phyloP scores from a whole-genome alignment of 2,888 invertebrate genomes.

The Spatulosminthurus flaviceps region DNA sequence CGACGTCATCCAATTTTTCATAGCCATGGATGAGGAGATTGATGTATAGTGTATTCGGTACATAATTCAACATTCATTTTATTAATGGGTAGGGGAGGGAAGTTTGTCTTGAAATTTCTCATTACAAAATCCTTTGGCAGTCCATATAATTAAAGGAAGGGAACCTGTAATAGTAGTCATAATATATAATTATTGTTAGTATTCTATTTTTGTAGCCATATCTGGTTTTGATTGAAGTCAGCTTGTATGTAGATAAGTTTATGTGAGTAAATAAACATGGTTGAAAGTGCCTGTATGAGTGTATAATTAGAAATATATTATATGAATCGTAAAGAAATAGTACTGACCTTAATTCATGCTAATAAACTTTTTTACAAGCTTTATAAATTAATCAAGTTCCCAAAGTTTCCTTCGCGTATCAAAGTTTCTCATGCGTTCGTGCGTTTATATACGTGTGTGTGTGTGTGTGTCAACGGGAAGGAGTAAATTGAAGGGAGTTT shows the following conservation, averaged over 20 bases:
- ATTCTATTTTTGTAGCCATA: background rate
- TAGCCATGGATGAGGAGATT: no score
- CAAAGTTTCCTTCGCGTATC: background rate
- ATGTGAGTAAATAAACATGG: no score
- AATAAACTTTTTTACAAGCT: slow-evolving; percentile 18
- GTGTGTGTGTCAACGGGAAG: background rate
- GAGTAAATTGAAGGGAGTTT: background rate
- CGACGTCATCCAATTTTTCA: no score
- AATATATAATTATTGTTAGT: no score
- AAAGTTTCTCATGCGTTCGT: background rate
- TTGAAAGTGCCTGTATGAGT: no score
- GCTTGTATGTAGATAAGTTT: no score
- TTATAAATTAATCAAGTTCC: background rate
- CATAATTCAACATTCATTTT: no score
- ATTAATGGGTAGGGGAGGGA: no score
- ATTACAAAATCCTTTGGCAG: background rate
- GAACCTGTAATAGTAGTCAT: no score
- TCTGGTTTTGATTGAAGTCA: background rate
- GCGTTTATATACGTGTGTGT: background rate
- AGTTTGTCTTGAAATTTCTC: background rate
- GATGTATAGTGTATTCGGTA: no score
- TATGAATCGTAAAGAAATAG: background rate
- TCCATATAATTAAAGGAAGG: background rate
- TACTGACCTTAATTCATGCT: background rate
- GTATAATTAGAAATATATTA: no score